These are phyloP conservation scores for Podotricha telesiphe DNA, from an alignment of 2,888 invertebrate species.

Conservation along the genomic window DNA sequence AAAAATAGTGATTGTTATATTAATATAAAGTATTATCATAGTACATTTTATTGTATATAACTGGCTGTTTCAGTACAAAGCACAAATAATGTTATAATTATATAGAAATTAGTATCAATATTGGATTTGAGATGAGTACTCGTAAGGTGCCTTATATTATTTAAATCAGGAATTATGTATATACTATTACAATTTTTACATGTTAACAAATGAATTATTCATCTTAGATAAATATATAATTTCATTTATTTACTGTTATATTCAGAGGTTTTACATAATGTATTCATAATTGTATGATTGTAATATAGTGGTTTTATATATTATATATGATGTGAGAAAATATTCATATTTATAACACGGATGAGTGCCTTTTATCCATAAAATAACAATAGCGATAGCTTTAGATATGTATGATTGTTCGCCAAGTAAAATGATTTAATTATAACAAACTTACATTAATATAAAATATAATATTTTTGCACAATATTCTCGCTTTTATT, in stretches of 20 bases:
- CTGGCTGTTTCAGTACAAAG: constrained; percentile 64
- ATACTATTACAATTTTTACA: constrained; percentile 34
- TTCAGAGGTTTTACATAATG: constrained; percentile 36
- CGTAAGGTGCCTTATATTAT: constrained; percentile 68
- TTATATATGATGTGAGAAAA: constrained; percentile 35
- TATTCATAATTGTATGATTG: constrained; percentile 39
- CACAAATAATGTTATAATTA: constrained; percentile 50
- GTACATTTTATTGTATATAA: constrained; percentile 54
- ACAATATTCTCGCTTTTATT: constrained; percentile 53
- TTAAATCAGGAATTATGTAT: constrained; percentile 39
- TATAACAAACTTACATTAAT: constrained; percentile 69
- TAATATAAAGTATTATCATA: constrained; percentile 22
- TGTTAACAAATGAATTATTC: constrained; percentile 41
- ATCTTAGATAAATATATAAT: constrained; percentile 41
- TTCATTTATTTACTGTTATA: constrained; percentile 33
- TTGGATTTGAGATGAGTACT: constrained; percentile 54
- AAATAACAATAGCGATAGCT: constrained; percentile 59
- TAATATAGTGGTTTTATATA: constrained; percentile 36
- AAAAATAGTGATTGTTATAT: constrained; percentile 19
- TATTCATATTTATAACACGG: constrained; percentile 62
- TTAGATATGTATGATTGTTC: constrained; percentile 72
- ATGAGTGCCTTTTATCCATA: constrained; percentile 78
- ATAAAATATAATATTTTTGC: constrained; percentile 78
- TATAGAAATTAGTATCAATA: constrained; percentile 33
- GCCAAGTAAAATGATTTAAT: constrained; percentile 73